Conservation (phyloP, 2,113 vertebrate species). For the Nerophis ophidion region DNA sequence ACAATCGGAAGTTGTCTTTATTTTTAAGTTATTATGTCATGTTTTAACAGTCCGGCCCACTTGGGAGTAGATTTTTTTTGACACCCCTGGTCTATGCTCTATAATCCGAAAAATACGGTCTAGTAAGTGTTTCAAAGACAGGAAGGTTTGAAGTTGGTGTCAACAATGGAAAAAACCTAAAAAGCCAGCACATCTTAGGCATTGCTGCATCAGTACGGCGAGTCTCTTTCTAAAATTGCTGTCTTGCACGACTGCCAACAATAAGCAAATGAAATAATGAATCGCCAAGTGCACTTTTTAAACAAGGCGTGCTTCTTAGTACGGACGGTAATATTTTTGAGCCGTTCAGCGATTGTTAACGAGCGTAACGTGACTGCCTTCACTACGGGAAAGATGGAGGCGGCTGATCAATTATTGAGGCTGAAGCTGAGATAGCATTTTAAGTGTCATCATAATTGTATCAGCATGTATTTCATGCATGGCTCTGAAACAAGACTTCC, state of each 20-base stretch:
- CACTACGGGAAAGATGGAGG: constrained; percentile 30
- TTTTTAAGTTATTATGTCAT: too few species aligned
- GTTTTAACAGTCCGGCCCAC: too few species aligned
- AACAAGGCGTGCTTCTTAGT: neutral
- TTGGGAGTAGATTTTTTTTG: too few species aligned
- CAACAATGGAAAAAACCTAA: neutral
- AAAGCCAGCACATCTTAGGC: constrained; percentile 11
- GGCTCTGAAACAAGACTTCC: neutral
- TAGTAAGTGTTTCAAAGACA: too few species aligned
- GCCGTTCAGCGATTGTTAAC: constrained; percentile 35
- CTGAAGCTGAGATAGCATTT: constrained; percentile 29
- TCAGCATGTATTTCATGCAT: neutral
- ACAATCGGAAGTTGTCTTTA: too few species aligned
- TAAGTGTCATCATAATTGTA: constrained; percentile 34
- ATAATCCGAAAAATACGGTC: too few species aligned
- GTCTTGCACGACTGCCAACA: constrained; percentile 8
- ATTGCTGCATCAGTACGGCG: constrained; percentile 7
- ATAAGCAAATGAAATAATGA: constrained; percentile 4
- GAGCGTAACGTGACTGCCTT: constrained; percentile 26
- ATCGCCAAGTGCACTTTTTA: constrained; percentile 5
- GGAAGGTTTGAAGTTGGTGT: neutral
- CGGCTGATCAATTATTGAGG: constrained; percentile 43
- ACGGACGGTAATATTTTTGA: constrained; percentile 9
- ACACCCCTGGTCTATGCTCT: too few species aligned
- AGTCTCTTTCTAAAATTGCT: neutral